Percentiles rank a stretch among this genome's conserved stretches.
Conservation (phyloP, 2,888 invertebrate species). For the Cabera pusaria region DNA sequence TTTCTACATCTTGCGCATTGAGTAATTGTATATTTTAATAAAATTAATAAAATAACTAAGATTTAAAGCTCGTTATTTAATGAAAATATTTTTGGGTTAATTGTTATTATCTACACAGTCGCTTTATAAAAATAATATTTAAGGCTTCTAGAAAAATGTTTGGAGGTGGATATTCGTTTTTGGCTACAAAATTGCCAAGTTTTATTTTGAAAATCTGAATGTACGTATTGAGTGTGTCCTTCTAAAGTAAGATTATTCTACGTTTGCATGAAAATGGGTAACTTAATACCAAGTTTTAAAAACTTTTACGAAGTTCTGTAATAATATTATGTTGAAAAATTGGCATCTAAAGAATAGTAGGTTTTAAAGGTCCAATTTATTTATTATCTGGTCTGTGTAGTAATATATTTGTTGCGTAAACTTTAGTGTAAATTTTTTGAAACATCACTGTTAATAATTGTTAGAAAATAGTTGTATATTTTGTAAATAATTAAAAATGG, state of each 20-base stretch:
- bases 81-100: not conserved
- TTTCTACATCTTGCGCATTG: conserved; percentile 36
- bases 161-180: not conserved
- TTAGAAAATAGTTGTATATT: conserved; percentile 71
- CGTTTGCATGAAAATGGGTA: not conserved
- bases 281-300: conserved; percentile 1
- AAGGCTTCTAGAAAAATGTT: conserved; percentile 8
- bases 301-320: conserved; percentile 10
- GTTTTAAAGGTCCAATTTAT: conserved; percentile 56
- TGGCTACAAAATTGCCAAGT: not conserved
- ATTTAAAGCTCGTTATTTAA: not conserved
- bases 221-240: conserved; percentile 12
- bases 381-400: conserved; percentile 31
- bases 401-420: conserved; percentile 19
- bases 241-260: not conserved
- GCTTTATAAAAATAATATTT: conserved; percentile 3
- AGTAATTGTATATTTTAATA: conserved; percentile 22
- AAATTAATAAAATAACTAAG: not conserved
- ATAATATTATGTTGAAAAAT: too few relatives aligned
- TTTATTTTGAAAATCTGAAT: conserved; percentile 5
- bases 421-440: conserved; percentile 31
- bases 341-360: conserved; percentile 7
- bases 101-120: conserved; percentile 3
- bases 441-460: conserved; percentile 68
- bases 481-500: conserved; percentile 74